Percentiles rank a stretch among this genome's conserved stretches.
Conservation (phyloP, 2,113 vertebrate genomes). For the Corapipo altera region DNA sequence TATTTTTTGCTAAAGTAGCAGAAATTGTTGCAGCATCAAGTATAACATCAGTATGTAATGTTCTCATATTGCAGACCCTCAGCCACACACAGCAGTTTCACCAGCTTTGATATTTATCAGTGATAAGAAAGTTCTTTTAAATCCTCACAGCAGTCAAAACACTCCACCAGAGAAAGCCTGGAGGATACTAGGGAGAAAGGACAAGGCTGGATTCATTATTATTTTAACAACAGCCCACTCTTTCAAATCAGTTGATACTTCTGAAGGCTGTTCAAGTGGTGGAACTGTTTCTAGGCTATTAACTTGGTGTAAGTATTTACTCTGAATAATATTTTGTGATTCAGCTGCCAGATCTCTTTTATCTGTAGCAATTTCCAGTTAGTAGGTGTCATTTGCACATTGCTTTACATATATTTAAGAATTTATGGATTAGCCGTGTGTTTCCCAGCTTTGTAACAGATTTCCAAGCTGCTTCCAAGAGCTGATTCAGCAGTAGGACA, state of each 20-base stretch:
- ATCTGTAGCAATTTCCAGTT: background rate
- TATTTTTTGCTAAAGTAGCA: background rate
- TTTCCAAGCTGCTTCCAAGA: background rate
- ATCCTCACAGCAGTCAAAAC: background rate
- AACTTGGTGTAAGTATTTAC: constrained; percentile 14
- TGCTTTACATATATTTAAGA: constrained; percentile 1
- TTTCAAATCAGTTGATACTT: background rate
- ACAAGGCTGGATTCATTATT: background rate
- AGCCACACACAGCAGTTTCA: background rate
- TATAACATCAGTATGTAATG: background rate
- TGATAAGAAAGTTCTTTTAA: background rate
- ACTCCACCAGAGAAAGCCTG: background rate
- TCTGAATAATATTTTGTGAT: constrained; percentile 12
- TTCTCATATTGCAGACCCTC: background rate
- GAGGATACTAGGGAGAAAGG: background rate
- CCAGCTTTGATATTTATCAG: background rate
- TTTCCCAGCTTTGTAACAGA: constrained; percentile 25
- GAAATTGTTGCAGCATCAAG: background rate
- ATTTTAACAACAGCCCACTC: background rate
- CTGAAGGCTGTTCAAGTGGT: background rate
- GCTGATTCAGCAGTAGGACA: constrained; percentile 40
- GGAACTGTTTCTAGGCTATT: background rate
- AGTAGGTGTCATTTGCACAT: constrained; percentile 28
- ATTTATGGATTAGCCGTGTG: constrained; percentile 2
- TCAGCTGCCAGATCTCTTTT: constrained; percentile 32